Base-by-base conservation (phyloP, 2,888 invertebrate species). In the Ecliptopera silaceata region DNA sequence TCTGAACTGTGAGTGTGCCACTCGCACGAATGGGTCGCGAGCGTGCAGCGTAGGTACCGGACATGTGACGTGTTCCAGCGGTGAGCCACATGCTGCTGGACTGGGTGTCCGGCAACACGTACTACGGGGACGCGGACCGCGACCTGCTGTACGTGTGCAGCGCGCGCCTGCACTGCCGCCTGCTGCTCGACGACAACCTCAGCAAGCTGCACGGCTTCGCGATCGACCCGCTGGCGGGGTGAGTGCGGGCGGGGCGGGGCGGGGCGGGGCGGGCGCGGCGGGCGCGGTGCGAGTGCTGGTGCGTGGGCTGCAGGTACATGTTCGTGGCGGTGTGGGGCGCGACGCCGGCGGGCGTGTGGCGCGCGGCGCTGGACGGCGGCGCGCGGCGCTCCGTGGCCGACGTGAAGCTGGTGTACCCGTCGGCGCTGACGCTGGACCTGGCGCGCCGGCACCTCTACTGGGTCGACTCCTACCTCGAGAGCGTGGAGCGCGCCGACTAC, bases 21-120 rank as follows among this genome's bases (percentile, higher is more conserved):
- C n/a, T n/a, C n/a, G n/a, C n/a, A n/a, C n/a, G n/a, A n/a, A n/a
- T n/a, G n/a, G n/a, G n/a, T n/a, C n/a, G n/a, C n/a, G n/a, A n/a
- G n/a, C n/a, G n/a, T n/a, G n/a, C n/a, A n/a, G n/a, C n/a, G n/a
- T n/a, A 12, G 18, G 6, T 32, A 18, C 32, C 3, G 13, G 12
- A 13, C 13, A 1, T n/a, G 15, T n/a, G 11, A 2, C n/a, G 18
- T 39, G 18, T 39, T 39, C 6, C 82, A 95, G 96, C 93, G 64
- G 94, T 97, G 63, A 94, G 93, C 64, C 95, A 95, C 77, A 91
- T 97, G 72, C 94, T 95, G 4, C 82, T 95, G 64, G 97, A 98
- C 87, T 98, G 97, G 97, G 88, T 97, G 55, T 94, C 96, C 12
- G 93, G 94, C 70, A 97, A 97, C 89, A 97, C 97, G 96, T 98